Percentiles rank a stretch among this genome's conserved stretches.
These are phyloP conservation scores for Hirudinaria manillensis DNA, from an alignment of 2,888 invertebrate species.

Conservation along the genomic window DNA sequence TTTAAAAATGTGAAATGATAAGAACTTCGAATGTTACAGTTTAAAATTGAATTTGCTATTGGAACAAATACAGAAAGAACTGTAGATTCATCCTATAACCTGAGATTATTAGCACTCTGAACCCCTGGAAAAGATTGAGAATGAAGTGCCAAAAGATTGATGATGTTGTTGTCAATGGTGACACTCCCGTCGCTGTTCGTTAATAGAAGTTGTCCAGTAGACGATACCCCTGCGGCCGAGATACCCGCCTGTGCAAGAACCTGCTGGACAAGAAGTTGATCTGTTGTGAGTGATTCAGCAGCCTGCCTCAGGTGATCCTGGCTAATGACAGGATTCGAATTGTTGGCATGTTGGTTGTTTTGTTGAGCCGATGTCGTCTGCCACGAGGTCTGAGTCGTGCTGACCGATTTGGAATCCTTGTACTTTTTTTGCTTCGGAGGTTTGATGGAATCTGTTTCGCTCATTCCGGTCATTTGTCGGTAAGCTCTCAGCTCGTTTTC, in stretches of 20 bases:
- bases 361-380: constrained; percentile 5
- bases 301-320: constrained; percentile 18
- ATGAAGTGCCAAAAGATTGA: constrained; percentile 30
- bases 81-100: background rate
- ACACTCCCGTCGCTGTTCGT: constrained; percentile 31
- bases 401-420: constrained; percentile 24
- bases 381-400: constrained; percentile 28
- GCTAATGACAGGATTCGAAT: constrained; percentile 15
- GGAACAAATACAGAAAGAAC: background rate
- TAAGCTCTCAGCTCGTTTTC: constrained; percentile 39
- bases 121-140: constrained; percentile 28
- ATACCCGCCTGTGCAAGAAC: constrained; percentile 27
- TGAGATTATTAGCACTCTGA: constrained; percentile 11
- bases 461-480: constrained; percentile 39
- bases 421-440: constrained; percentile 27
- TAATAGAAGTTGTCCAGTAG: constrained; percentile 28
- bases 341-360: constrained; percentile 22
- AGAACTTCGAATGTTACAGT: background rate
- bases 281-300: constrained; percentile 26
- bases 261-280: constrained; percentile 32
- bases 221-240: background rate
- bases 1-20: background rate
- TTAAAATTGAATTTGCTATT: background rate
- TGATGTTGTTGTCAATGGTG: constrained; percentile 30
- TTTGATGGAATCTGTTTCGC: constrained; percentile 39